These are phyloP conservation scores for Galeruca laticollis DNA, from an alignment of 2,888 invertebrate genomes.

Conservation along the genomic window DNA sequence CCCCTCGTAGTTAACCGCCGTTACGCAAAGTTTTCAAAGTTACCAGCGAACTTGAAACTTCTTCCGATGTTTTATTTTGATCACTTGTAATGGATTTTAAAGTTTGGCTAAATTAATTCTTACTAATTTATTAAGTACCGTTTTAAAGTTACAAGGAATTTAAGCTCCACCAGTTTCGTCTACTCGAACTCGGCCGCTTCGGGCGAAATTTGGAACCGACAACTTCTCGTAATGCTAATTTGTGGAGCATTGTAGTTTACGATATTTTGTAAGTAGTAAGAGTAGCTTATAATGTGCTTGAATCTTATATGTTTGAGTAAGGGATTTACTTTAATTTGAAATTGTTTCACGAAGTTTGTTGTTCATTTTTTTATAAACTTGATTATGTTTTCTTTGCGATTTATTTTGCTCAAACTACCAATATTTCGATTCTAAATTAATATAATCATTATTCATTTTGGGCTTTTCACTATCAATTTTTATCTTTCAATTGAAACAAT, in stretches of 20 bases:
- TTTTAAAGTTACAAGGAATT: slow-evolving; percentile 38
- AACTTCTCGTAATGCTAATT: slow-evolving; percentile 17
- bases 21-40: slow-evolving; percentile 16
- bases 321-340: too few species aligned
- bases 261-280: slow-evolving; percentile 6
- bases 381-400: too few species aligned
- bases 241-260: slow-evolving; percentile 3
- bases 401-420: too few species aligned
- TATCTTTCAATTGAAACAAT: too few species aligned
- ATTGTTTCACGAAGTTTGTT: too few species aligned
- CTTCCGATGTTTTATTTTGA: slow-evolving; percentile 37
- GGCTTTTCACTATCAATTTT: too few species aligned
- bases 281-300: background rate
- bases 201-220: slow-evolving; percentile 8
- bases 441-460: too few species aligned
- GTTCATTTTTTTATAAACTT: too few species aligned
- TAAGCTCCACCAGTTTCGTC: slow-evolving; percentile 25
- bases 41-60: slow-evolving; percentile 17
- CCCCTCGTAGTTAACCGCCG: slow-evolving; percentile 11
- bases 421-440: too few species aligned
- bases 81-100: slow-evolving; percentile 35
- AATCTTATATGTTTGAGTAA: background rate
- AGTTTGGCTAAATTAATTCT: slow-evolving; percentile 39
- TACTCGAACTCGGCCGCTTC: background rate
- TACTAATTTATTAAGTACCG: slow-evolving; percentile 41